Evolutionary conservation across 35 echinoderm and acorn worm species (phyloP), one percentile per base, ranked within the genome.

Genomic region (Heliocidaris tuberculata): DNA sequence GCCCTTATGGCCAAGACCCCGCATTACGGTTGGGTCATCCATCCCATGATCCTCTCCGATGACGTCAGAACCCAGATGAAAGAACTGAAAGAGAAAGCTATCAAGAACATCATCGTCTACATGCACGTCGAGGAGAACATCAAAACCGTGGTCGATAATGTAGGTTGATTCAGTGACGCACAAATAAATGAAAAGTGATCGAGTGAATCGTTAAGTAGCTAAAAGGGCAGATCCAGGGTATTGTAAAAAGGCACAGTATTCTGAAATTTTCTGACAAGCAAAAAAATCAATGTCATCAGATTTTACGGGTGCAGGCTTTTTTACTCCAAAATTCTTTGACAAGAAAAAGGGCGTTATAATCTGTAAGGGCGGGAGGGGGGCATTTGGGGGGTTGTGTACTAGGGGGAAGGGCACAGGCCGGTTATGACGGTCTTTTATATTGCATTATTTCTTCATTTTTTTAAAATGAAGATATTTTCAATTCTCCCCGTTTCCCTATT

Each of bases 101-200:
- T 92, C 13, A 96, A 96, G 56, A 97, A 97, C 32, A 94, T 96
- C 92, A 47, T 97, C 17, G 56, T 97, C 30, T 97, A 59, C 86
- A 71, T 97, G 17, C 95, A 94, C 32, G 95, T 95, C 71, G 96
- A 97, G 88, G 94, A 95, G 52, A 95, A 94, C 31, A 95, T 95
- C 86, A 86, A 86, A 52, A 47, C 85, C 65, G 85, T 94, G 0
- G 85, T 85, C 11, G 59, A 94, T 29, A 17, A 85, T 13, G 95
- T 96, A 96, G 13, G 92, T 65, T 70, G 2, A 9, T 86, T n/a
- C 65, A 85, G 15, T 19, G n/a, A n/a, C n/a, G n/a, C n/a, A n/a
- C n/a, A n/a, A n/a, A n/a, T n/a, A n/a, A n/a, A n/a, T n/a, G n/a
- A n/a, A n/a, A n/a, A n/a, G n/a, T n/a, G 1, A 85, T n/a, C 35